Percentiles rank a stretch among this genome's conserved stretches.
Evolutionary conservation across 2,113 vertebrate genomes (phyloP).

Genomic region (Brachyhypopomus occidentalis): DNA sequence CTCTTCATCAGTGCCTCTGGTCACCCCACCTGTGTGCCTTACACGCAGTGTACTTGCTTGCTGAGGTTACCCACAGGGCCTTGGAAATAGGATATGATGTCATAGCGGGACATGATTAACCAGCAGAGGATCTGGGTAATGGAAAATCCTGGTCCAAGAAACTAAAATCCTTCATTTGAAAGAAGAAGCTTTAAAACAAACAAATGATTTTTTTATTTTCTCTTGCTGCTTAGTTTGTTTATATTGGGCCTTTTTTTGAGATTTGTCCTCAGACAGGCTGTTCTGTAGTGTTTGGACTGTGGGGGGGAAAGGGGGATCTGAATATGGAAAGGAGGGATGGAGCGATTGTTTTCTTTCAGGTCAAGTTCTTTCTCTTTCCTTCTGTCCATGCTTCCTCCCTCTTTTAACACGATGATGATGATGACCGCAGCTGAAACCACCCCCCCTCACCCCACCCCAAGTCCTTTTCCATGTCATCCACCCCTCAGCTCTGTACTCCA

Average conservation of each 20-base stretch:
- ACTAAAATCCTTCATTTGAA: background rate
- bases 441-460: background rate
- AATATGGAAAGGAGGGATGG: conserved; percentile 59
- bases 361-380: conserved; percentile 55
- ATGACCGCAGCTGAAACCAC: conserved; percentile 51
- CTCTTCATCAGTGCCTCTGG: conserved; percentile 13
- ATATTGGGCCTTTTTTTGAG: too few relatives aligned
- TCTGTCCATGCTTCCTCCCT: conserved; percentile 57
- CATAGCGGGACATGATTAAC: conserved; percentile 7
- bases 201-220: background rate
- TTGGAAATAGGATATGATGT: conserved; percentile 25
- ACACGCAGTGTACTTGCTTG: background rate
- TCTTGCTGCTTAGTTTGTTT: background rate
- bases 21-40: conserved; percentile 27
- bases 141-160: background rate
- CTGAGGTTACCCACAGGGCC: conserved; percentile 21
- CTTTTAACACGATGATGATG: conserved; percentile 37
- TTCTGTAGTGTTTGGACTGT: background rate
- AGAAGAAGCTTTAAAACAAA: background rate
- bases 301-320: conserved; percentile 46
- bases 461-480: background rate
- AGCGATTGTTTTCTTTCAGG: conserved; percentile 51
- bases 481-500: conserved; percentile 1
- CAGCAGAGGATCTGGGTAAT: conserved; percentile 8
- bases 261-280: background rate